phyloP scores from a whole-genome alignment of 2,113 vertebrate species.

The Melospiza georgiana region DNA sequence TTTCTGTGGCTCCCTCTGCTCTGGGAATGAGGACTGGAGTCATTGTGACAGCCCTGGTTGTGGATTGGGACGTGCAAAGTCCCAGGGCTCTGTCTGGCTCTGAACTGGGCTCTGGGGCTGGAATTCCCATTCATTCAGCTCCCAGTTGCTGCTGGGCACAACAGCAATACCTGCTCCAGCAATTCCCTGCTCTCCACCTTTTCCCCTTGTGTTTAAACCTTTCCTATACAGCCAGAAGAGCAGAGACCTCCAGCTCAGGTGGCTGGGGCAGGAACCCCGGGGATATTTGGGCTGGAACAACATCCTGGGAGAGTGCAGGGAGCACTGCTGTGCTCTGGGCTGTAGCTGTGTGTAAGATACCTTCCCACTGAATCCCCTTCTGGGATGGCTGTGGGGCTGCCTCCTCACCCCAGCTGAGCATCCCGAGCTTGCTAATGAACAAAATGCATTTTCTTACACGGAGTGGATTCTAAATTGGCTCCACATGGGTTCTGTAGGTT shows the following conservation, averaged over 20 bases:
- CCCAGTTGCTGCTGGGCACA: not conserved
- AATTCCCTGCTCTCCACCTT: not conserved
- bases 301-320: not conserved
- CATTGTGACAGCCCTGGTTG: not conserved
- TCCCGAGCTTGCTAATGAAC: not conserved
- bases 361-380: not conserved
- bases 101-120: not conserved
- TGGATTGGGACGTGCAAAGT: not conserved
- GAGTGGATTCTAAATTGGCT: conserved; percentile 43
- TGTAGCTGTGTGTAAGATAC: not conserved
- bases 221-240: not conserved
- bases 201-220: not conserved
- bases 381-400: not conserved
- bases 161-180: not conserved
- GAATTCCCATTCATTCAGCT: not conserved
- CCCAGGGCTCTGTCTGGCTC: not conserved
- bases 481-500: not conserved
- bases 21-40: not conserved
- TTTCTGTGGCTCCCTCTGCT: not conserved
- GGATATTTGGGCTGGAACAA: rapidly evolving
- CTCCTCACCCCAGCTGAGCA: not conserved
- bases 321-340: not conserved
- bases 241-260: not conserved
- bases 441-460: not conserved
- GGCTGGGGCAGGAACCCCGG: not conserved